Percentiles rank a stretch among this genome's conserved stretches.
phyloP scores from a whole-genome alignment of 2,888 invertebrate genomes.

The Furcula furcula region DNA sequence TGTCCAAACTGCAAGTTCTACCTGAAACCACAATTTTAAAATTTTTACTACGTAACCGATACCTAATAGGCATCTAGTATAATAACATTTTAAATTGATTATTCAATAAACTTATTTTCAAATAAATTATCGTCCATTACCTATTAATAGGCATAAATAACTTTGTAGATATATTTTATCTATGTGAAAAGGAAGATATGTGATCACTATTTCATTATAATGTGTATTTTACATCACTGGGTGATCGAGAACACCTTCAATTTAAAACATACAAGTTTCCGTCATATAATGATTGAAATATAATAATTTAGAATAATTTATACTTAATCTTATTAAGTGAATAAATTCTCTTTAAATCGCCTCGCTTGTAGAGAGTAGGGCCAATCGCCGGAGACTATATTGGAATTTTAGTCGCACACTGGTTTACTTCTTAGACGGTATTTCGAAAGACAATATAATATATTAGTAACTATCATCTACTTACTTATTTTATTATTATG shows the following conservation, averaged over 20 bases:
- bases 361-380: constrained; percentile 5
- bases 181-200: constrained; percentile 68
- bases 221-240: constrained; percentile 56
- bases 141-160: constrained; percentile 56
- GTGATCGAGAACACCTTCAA: constrained; percentile 51
- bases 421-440: constrained; percentile 30
- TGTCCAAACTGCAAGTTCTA: too few relatives aligned
- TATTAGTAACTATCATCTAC: constrained; percentile 36
- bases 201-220: constrained; percentile 53
- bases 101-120: constrained; percentile 36
- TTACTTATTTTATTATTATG: constrained; percentile 41
- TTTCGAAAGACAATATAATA: constrained; percentile 36
- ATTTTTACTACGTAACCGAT: constrained; percentile 23
- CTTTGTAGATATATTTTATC: constrained; percentile 42
- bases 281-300: constrained; percentile 36
- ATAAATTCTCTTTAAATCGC: constrained; percentile 32
- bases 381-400: too few relatives aligned
- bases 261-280: constrained; percentile 27
- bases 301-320: constrained; percentile 57
- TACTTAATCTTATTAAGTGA: constrained; percentile 72
- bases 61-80: constrained; percentile 14
- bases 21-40: constrained; percentile 20
- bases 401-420: constrained; percentile 14
- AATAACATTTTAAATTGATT: constrained; percentile 27
- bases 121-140: constrained; percentile 44